These are phyloP conservation scores for Reticulitermes lucifugus DNA, from an alignment of 2,888 invertebrate genomes.

Conservation along the genomic window DNA sequence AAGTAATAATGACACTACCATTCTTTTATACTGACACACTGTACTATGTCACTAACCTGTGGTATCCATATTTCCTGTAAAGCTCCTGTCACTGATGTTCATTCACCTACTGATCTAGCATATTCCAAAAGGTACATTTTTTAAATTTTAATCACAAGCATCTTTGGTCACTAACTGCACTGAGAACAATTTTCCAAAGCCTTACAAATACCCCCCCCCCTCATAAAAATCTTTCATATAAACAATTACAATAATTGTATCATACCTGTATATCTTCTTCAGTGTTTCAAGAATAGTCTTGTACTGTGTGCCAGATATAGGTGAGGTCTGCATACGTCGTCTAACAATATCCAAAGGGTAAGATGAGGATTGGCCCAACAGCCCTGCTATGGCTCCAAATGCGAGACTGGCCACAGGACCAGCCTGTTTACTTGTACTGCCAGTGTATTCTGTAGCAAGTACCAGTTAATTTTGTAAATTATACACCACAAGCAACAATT, in stretches of 20 bases:
- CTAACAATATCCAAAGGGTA: slow-evolving; percentile 97
- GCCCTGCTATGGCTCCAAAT: slow-evolving; percentile 93
- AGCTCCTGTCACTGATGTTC: no score
- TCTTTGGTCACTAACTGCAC: no score
- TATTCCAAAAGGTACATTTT: no score
- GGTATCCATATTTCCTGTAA: no score
- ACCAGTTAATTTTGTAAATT: neutral
- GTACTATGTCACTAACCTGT: no score
- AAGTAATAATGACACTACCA: no score
- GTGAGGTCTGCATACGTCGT: slow-evolving; percentile 75
- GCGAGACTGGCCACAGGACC: slow-evolving; percentile 75
- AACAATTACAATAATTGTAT: neutral
- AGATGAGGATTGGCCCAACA: slow-evolving; percentile 93
- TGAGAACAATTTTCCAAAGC: no score
- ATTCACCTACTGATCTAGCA: no score
- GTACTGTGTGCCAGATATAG: slow-evolving; percentile 69
- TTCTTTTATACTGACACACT: no score
- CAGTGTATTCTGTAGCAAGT: slow-evolving; percentile 61
- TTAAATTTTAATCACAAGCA: no score
- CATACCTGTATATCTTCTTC: slow-evolving; percentile 74
- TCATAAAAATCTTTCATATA: no score
- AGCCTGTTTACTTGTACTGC: slow-evolving; percentile 62
- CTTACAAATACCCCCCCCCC: no score
- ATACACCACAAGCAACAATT: neutral
- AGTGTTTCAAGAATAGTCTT: slow-evolving; percentile 76